Evolutionary conservation across 2,797 vertebrate species (phyloP).

Genomic region (Malacoraja senta): DNA sequence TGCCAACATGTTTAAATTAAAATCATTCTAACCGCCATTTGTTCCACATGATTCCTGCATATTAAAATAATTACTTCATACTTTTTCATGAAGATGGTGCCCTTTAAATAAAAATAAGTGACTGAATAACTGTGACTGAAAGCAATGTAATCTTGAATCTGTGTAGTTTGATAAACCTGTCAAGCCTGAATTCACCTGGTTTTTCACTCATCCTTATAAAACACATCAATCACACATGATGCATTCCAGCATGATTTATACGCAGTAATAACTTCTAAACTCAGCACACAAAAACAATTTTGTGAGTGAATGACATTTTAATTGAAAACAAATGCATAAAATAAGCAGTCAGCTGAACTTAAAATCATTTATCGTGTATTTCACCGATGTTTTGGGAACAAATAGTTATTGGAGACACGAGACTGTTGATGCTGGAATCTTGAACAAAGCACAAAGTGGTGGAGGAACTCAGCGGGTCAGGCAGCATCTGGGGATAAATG

Average conservation of each 20-base stretch:
- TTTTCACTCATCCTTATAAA: conserved; percentile 2
- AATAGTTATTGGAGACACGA: neutral
- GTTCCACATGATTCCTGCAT: neutral
- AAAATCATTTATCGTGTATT: neutral
- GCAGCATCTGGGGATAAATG: no score
- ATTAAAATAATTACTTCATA: neutral
- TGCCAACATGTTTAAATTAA: neutral
- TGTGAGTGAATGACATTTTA: neutral
- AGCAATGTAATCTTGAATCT: neutral
- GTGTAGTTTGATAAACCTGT: neutral
- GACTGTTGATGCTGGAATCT: no score
- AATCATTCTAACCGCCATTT: neutral
- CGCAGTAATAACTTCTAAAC: neutral
- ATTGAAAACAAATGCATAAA: neutral
- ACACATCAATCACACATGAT: neutral
- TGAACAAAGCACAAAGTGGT: no score
- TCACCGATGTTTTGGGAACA: neutral
- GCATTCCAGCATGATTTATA: neutral
- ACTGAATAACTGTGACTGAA: neutral
- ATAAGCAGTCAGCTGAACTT: neutral
- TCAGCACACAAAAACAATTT: neutral
- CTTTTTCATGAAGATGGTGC: neutral
- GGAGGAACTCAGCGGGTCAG: no score
- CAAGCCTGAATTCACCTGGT: neutral
- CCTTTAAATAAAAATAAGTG: neutral